Evolutionary conservation across 1,140 invertebrate species (phyloP).

Genomic region (Paramacrobiotus metropolitanus): DNA sequence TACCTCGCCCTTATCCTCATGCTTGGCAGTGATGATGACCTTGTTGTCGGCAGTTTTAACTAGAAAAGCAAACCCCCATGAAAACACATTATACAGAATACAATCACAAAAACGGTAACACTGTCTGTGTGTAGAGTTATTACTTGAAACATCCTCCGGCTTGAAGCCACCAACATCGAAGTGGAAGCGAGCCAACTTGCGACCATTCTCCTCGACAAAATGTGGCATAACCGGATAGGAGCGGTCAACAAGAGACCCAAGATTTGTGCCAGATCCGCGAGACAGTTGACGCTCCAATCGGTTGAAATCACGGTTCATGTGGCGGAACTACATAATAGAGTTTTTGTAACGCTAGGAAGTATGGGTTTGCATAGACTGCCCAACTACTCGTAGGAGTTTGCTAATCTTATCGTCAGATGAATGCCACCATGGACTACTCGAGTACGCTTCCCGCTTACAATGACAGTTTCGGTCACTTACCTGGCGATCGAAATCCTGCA

Average conservation of each 20-base stretch:
- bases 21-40: neutral
- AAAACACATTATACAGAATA: neutral
- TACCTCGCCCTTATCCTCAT: neutral
- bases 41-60: neutral
- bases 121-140: neutral
- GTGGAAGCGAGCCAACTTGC: neutral
- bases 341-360: too few relatives aligned
- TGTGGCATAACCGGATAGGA: neutral
- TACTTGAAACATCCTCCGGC: neutral
- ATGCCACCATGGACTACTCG: too few relatives aligned
- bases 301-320: neutral
- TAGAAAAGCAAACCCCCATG: neutral
- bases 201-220: neutral
- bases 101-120: neutral
- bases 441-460: too few relatives aligned
- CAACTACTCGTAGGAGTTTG: too few relatives aligned
- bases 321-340: neutral
- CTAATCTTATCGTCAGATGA: too few relatives aligned
- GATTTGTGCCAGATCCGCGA: neutral
- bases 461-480: too few relatives aligned
- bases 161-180: neutral
- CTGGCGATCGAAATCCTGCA: too few relatives aligned
- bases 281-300: neutral
- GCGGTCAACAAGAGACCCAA: neutral
- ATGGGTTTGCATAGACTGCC: too few relatives aligned